Evolutionary conservation across 2,888 invertebrate species (phyloP).

Genomic region (Netelia fuscicornis): DNA sequence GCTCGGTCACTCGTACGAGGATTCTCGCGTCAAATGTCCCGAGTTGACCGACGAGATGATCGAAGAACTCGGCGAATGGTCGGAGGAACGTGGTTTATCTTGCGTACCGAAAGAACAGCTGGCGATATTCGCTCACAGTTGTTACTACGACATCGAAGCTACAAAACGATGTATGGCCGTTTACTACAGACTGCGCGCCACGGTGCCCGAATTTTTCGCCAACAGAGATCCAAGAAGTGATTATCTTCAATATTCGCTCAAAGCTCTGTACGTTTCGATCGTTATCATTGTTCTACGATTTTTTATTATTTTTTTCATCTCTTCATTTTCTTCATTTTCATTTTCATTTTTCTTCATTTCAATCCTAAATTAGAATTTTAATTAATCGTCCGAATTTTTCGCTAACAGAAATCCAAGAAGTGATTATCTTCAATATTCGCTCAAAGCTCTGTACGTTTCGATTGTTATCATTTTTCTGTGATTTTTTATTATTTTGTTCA

Average conservation of each 20-base stretch:
- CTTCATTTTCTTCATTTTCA: no score
- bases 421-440: no score
- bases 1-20: slow-evolving; percentile 76
- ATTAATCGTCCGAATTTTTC: no score
- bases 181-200: slow-evolving; percentile 87
- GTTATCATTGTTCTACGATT: neutral
- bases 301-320: no score
- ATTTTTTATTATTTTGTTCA: no score
- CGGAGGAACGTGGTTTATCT: slow-evolving; percentile 70
- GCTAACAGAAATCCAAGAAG: no score
- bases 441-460: no score
- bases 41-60: slow-evolving; percentile 76
- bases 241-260: slow-evolving; percentile 81
- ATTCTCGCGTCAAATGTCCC: slow-evolving; percentile 74
- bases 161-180: slow-evolving; percentile 88
- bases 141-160: slow-evolving; percentile 87
- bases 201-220: slow-evolving; percentile 88
- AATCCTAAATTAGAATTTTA: no score
- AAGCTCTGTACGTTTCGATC: slow-evolving; percentile 86
- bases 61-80: slow-evolving; percentile 74
- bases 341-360: no score
- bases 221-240: slow-evolving; percentile 85
- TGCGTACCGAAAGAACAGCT: slow-evolving; percentile 87
- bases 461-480: no score
- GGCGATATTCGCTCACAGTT: slow-evolving; percentile 89